These are phyloP conservation scores for Enteromius unitaeniatus DNA, from an alignment of 2,797 vertebrate genomes.

Conservation along the genomic window DNA sequence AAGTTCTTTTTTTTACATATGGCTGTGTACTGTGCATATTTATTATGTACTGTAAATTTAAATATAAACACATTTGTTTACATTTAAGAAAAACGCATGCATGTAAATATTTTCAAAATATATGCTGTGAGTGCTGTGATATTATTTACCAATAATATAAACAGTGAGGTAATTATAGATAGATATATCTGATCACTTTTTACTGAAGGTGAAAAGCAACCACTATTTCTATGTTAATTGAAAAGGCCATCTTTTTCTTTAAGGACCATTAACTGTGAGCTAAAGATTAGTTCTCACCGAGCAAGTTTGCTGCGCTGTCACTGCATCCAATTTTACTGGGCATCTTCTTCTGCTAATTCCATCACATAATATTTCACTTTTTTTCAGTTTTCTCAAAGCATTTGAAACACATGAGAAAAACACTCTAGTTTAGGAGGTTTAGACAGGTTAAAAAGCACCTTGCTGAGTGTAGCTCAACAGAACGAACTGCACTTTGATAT, in stretches of 20 bases:
- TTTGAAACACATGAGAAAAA: constrained; percentile 36
- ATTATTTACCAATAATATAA: too few species aligned
- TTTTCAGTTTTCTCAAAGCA: constrained; percentile 64
- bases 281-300: constrained; percentile 77
- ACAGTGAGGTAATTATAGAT: too few species aligned
- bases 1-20: too few species aligned
- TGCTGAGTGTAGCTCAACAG: constrained; percentile 39
- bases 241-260: constrained; percentile 83
- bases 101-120: too few species aligned
- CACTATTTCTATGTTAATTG: constrained; percentile 78
- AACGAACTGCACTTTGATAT: constrained; percentile 59
- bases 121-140: too few species aligned
- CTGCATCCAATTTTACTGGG: constrained; percentile 80
- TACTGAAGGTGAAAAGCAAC: constrained; percentile 77
- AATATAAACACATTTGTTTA: too few species aligned
- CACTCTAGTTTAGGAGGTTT: constrained; percentile 20
- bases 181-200: too few species aligned
- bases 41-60: too few species aligned
- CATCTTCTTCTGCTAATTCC: constrained; percentile 78
- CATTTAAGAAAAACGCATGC: too few species aligned
- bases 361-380: constrained; percentile 52
- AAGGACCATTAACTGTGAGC: constrained; percentile 80
- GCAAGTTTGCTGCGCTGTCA: constrained; percentile 61
- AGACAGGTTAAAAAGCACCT: constrained; percentile 14
- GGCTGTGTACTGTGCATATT: too few species aligned